A percentile compares a stretch with the other conserved stretches of the same genome.
Conservation (phyloP, 2,888 invertebrate genomes). For the Pyralis farinalis region DNA sequence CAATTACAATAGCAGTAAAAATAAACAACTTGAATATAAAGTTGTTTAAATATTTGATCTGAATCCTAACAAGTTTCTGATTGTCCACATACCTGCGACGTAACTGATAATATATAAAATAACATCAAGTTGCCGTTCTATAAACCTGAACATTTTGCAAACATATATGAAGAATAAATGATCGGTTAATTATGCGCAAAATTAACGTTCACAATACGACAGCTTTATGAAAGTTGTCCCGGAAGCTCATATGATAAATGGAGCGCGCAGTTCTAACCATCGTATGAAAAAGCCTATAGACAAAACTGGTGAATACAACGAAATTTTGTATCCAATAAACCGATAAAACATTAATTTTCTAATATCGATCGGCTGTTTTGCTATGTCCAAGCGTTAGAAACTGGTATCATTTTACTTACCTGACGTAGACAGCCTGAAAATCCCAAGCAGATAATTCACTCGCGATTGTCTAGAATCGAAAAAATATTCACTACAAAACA, state of each 20-base stretch:
- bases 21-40: too few relatives aligned
- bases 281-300: constrained; percentile 8
- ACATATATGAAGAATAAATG: too few relatives aligned
- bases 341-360: constrained; percentile 47
- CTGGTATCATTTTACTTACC: constrained; percentile 2
- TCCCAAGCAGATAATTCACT: background rate
- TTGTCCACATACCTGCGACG: too few relatives aligned
- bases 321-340: constrained; percentile 26
- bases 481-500: constrained; percentile 18
- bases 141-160: too few relatives aligned
- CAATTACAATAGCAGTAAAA: too few relatives aligned
- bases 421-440: constrained; percentile 1
- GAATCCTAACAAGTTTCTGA: too few relatives aligned
- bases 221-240: constrained; percentile 29
- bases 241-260: constrained; percentile 31
- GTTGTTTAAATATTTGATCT: too few relatives aligned
- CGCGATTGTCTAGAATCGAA: background rate
- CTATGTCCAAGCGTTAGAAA: constrained; percentile 23
- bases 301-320: constrained; percentile 15
- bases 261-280: constrained; percentile 16
- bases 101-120: too few relatives aligned
- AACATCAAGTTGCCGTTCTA: too few relatives aligned
- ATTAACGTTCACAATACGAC: background rate
- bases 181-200: background rate
- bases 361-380: constrained; percentile 66